Percentiles rank a stretch among this genome's conserved stretches.
Evolutionary conservation across 2,888 invertebrate species (phyloP).

Genomic region (Napeogenes sylphis): DNA sequence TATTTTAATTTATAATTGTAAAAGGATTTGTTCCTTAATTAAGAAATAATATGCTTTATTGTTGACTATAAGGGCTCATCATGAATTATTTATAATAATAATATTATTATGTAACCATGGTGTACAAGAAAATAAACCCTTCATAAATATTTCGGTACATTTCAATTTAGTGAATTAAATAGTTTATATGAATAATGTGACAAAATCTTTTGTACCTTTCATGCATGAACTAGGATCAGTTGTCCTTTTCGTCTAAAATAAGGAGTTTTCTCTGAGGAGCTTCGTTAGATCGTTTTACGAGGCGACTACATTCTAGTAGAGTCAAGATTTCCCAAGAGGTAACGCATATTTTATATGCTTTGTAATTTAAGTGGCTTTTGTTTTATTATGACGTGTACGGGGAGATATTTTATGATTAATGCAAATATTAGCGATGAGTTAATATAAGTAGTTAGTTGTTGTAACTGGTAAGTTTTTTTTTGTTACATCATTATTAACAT

Average conservation of each 20-base stretch:
- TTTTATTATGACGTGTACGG: constrained; percentile 40
- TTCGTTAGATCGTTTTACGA: constrained; percentile 62
- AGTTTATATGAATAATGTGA: constrained; percentile 16
- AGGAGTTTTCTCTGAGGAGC: constrained; percentile 44
- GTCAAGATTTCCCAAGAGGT: constrained; percentile 67
- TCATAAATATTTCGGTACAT: too few relatives aligned
- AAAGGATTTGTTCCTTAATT: too few relatives aligned
- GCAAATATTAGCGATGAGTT: constrained; percentile 15
- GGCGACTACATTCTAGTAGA: constrained; percentile 53
- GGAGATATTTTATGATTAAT: constrained; percentile 17
- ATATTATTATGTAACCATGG: too few relatives aligned
- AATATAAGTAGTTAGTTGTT: background rate
- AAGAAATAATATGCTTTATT: too few relatives aligned
- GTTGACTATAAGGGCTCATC: too few relatives aligned
- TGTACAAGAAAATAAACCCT: too few relatives aligned
- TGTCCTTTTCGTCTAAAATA: constrained; percentile 35
- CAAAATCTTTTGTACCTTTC: constrained; percentile 24
- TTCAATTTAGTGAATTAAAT: background rate
- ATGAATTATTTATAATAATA: too few relatives aligned
- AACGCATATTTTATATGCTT: constrained; percentile 66
- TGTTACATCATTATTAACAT: too few relatives aligned
- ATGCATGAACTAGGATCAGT: constrained; percentile 24
- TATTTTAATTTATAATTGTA: too few relatives aligned
- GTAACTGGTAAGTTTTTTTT: too few relatives aligned
- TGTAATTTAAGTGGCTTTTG: constrained; percentile 61